These are phyloP conservation scores for Ceraclea dissimilis DNA, from an alignment of 2,888 invertebrate species.

Conservation along the genomic window DNA sequence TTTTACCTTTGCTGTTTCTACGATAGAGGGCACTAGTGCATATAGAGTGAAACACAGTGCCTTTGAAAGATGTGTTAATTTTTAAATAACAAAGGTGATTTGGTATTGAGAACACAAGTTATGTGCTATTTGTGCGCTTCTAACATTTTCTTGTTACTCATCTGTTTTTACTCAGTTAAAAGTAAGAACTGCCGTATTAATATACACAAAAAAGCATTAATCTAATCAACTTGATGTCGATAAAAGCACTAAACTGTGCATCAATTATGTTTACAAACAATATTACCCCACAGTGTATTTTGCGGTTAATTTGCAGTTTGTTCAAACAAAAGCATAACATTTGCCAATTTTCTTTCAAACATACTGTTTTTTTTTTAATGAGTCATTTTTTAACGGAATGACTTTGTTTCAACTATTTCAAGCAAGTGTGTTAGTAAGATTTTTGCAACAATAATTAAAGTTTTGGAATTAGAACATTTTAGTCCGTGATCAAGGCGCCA, in stretches of 20 bases:
- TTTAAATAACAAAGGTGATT: too few species aligned
- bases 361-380: not conserved
- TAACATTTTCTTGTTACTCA: not conserved
- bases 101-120: too few species aligned
- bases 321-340: not conserved
- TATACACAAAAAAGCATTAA: not conserved
- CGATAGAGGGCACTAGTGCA: too few species aligned
- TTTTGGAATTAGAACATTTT: too few species aligned
- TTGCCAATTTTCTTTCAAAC: constrained; percentile 1
- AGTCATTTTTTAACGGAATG: not conserved
- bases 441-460: not conserved
- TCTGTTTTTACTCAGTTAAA: not conserved
- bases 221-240: not conserved
- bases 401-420: not conserved
- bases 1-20: too few species aligned
- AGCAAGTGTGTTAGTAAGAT: not conserved
- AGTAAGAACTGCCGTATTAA: not conserved
- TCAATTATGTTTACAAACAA: not conserved
- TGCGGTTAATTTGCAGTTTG: not conserved
- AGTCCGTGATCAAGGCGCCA: too few species aligned
- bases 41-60: too few species aligned
- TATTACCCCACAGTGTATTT: too few species aligned
- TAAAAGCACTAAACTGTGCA: not conserved
- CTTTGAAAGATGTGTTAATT: too few species aligned
- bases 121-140: not conserved